A percentile compares a stretch with the other conserved stretches of the same genome.
Evolutionary conservation across 2,113 vertebrate species (phyloP).

Genomic region (Clinocottus analis): DNA sequence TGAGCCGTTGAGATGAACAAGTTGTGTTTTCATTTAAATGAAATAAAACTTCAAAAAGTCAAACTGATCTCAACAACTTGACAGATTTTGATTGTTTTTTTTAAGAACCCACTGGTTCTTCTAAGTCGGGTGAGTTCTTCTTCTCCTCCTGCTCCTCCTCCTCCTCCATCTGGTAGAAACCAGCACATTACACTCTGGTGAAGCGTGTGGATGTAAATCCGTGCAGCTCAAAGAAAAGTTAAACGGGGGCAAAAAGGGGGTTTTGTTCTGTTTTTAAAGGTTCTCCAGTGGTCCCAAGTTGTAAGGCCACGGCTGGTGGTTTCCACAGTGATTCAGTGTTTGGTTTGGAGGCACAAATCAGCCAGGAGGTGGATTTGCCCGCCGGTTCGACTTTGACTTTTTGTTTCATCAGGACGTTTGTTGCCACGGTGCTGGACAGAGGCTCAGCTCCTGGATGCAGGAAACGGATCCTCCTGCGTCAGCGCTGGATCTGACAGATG

Average conservation of each 20-base stretch:
- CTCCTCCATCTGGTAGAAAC: too few species aligned
- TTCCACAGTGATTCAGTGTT: constrained; percentile 66
- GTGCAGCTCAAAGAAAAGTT: constrained; percentile 18
- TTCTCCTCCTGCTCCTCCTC: too few species aligned
- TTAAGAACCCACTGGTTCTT: too few species aligned
- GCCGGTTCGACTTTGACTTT: constrained; percentile 37
- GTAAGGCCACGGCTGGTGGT: constrained; percentile 46
- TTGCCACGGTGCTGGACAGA: constrained; percentile 26
- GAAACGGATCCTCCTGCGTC: constrained; percentile 39
- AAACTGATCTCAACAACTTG: too few species aligned
- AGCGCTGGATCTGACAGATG: constrained; percentile 15
- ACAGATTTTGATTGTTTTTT: too few species aligned
- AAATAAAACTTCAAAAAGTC: too few species aligned
- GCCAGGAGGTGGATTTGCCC: constrained; percentile 51
- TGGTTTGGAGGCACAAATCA: constrained; percentile 67
- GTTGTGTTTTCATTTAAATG: background rate
- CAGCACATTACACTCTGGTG: background rate
- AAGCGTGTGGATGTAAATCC: background rate
- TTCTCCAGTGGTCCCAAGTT: constrained; percentile 31
- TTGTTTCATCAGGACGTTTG: constrained; percentile 29
- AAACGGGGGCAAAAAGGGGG: constrained; percentile 11
- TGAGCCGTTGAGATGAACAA: background rate
- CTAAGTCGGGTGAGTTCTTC: too few species aligned
- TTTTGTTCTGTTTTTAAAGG: constrained; percentile 22
- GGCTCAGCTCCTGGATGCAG: constrained; percentile 1